Evolutionary conservation across 2,113 vertebrate genomes (phyloP).

Genomic region (Myocastor coypus): DNA sequence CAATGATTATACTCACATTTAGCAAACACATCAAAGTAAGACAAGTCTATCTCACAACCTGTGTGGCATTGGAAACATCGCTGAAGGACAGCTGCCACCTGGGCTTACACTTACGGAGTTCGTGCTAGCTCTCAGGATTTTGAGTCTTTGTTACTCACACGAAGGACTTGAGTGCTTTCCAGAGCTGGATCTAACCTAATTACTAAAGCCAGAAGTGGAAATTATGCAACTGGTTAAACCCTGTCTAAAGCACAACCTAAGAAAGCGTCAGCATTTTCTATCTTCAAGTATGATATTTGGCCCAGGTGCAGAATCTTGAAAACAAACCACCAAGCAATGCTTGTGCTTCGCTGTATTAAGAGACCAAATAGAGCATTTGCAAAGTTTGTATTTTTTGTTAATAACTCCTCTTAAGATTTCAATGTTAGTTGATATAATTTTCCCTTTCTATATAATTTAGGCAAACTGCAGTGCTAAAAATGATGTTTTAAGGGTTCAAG

Average conservation of each 20-base stretch:
- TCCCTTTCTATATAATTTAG: not conserved
- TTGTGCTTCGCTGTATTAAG: not conserved
- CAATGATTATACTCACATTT: too few species aligned
- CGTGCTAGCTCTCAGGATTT: not conserved
- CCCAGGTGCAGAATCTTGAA: not conserved
- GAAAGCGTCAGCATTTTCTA: not conserved
- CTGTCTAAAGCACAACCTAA: not conserved
- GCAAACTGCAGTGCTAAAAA: too few species aligned
- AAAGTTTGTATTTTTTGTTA: not conserved
- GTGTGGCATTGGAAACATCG: not conserved
- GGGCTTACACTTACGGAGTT: not conserved
- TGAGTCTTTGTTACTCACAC: not conserved
- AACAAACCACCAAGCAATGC: not conserved
- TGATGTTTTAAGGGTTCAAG: too few species aligned
- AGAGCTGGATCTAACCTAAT: not conserved
- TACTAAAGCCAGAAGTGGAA: not conserved
- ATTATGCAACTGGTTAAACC: not conserved
- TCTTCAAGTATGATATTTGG: not conserved
- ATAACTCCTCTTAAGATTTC: not conserved
- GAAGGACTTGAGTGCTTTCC: slow-evolving; percentile 8
- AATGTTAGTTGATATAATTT: not conserved
- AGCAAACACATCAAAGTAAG: not conserved
- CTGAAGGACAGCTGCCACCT: not conserved
- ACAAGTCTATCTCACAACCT: not conserved
- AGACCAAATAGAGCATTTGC: not conserved